phyloP scores from a whole-genome alignment of 2,113 vertebrate genomes.

The Dicentrarchus labrax region DNA sequence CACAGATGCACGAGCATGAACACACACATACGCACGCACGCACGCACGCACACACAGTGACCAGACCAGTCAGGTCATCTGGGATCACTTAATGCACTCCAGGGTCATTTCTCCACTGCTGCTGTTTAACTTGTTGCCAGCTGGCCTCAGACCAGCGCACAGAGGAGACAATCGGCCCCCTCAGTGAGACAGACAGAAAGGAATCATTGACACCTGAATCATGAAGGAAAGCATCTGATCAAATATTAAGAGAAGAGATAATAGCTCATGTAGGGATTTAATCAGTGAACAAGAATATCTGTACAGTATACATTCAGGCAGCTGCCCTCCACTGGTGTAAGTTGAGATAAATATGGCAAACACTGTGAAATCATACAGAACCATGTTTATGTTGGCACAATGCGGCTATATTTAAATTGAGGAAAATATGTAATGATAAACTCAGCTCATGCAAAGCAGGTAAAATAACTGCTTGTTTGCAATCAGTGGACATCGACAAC shows the following conservation, averaged over 20 bases:
- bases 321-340: conserved; percentile 36
- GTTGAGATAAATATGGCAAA: conserved; percentile 52
- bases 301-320: background rate
- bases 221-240: conserved; percentile 22
- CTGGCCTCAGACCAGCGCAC: conserved; percentile 45
- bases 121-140: conserved; percentile 57
- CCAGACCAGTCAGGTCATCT: conserved; percentile 45
- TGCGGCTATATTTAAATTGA: conserved; percentile 20
- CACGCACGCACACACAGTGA: background rate
- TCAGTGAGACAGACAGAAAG: conserved; percentile 31
- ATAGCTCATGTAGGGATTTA: conserved; percentile 45
- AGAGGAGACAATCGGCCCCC: conserved; percentile 34
- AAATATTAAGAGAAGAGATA: conserved; percentile 38
- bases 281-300: conserved; percentile 17
- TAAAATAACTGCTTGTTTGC: conserved; percentile 55
- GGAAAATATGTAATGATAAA: conserved; percentile 46
- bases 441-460: conserved; percentile 43
- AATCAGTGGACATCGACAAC: conserved; percentile 53
- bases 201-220: conserved; percentile 24
- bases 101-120: conserved; percentile 24
- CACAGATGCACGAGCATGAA: background rate
- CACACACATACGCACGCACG: background rate
- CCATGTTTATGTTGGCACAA: conserved; percentile 54
- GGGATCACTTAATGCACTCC: conserved; percentile 60
- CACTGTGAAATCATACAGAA: conserved; percentile 40